These are phyloP conservation scores for Hirtodrosophila trivittata DNA, from an alignment of 2,888 invertebrate species.

Conservation along the genomic window DNA sequence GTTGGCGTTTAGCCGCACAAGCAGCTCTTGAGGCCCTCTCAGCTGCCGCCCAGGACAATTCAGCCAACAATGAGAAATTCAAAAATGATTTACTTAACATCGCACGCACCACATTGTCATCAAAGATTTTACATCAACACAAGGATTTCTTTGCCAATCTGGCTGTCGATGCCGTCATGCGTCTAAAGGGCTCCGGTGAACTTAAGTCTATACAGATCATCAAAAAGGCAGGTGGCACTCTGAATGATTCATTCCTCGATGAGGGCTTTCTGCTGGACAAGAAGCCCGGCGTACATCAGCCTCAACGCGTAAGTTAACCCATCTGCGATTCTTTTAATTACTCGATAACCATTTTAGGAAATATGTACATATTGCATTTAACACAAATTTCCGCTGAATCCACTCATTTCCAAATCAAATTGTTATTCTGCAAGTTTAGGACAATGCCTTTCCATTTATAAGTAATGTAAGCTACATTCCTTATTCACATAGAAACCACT, in stretches of 20 bases:
- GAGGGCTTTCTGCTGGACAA: constrained; percentile 97
- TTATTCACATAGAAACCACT: no score
- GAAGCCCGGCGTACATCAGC: constrained; percentile 98
- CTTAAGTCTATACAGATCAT: constrained; percentile 98
- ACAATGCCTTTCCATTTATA: no score
- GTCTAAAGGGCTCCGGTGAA: constrained; percentile 97
- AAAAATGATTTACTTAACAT: constrained; percentile 96
- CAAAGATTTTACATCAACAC: constrained; percentile 98
- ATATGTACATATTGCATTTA: no score
- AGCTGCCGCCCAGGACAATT: constrained; percentile 92
- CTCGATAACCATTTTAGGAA: no score
- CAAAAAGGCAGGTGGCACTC: constrained; percentile 96
- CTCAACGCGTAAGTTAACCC: constrained; percentile 87
- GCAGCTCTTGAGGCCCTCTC: constrained; percentile 93
- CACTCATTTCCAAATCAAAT: no score
- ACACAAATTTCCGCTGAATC: no score
- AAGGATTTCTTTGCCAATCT: constrained; percentile 97
- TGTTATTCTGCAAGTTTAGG: no score
- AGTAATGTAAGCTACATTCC: no score
- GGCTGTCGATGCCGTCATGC: constrained; percentile 96
- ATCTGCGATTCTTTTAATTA: background rate
- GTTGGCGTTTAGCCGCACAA: constrained; percentile 95
- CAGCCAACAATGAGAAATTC: constrained; percentile 90
- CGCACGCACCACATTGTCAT: constrained; percentile 98
- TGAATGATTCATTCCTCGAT: constrained; percentile 98